Base-by-base conservation (phyloP, 2,888 invertebrate species). In the Meganola albula region DNA sequence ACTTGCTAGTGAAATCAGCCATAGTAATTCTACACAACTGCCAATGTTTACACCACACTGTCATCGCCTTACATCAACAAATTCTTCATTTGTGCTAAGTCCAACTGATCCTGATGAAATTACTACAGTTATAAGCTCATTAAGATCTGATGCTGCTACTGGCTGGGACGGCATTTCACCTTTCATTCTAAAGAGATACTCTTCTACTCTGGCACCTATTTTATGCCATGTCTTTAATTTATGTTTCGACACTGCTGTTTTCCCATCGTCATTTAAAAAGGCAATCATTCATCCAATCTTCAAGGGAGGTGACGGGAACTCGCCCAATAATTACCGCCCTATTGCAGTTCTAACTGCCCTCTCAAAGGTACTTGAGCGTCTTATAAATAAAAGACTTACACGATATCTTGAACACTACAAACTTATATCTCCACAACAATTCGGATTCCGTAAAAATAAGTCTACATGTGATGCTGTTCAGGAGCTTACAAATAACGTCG, bases 281-380 rank as follows among this genome's bases (percentile, higher is more conserved):
- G 27, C 26, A 32, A 26, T 27, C 1, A 26, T 30, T 11, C 27
- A 33, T 12, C n/a, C n/a, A n/a, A n/a, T 16, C 16, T 16, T 4
- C 4, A 16, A 6, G 6, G 16, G 16, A 5, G 16, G 16, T 5
- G 6, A 16, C 16, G 6, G 16, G 6, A 6, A 16, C 6, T 16
- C 16, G 4, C 4, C 6, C 16, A 16, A 16, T 5, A 16, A 16
- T 6, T 16, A 16, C 6, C 4, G 4, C 6, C 16, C 16, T 16
- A 6, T n/a, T n/a, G n/a, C n/a, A n/a, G n/a, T n/a, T n/a, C n/a
- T n/a, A n/a, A n/a, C n/a, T n/a, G n/a, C n/a, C n/a, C n/a, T n/a
- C n/a, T n/a, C n/a, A n/a, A n/a, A n/a, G n/a, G n/a, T n/a, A n/a
- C n/a, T n/a, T n/a, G 16, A 16, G 16, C 4, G 16, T 5, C 4